Base-by-base conservation (phyloP, 2,888 invertebrate species). In the Yponomeuta cagnagella region DNA sequence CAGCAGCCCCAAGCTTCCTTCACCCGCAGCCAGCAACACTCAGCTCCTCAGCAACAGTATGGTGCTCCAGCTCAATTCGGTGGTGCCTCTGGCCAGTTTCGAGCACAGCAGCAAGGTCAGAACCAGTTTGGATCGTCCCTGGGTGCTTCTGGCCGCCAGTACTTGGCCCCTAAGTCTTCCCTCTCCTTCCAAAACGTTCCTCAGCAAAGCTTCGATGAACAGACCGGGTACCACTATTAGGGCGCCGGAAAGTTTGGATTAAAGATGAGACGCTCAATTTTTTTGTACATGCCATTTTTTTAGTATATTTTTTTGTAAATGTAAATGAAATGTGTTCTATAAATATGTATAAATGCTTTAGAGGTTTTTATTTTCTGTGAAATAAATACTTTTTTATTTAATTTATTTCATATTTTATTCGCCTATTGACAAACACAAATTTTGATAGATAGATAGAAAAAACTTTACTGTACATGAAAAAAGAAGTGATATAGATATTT, bases 141-240 rank as follows among this genome's bases (percentile, higher is more conserved):
- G 1, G 65, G 31, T 1, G 63, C 58, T n/a, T 58, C 65, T n/a
- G 63, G 43, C 77, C 85, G 86, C 70, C 89, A 90, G 75, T 90
- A 90, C 79, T 77, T 87, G 73, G 82, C 88, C 8, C 89, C 90
- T 2, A 83, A 81, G 72, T 72, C 78, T 43, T 72, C 78, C 43
- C 78, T 77, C 10, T 77, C 70, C 75, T 77, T 78, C 77, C 82
- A 85, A 5, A 82, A 85, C 74, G 75, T 77, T 66, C 87, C 88
- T 31, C 89, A 90, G 72, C 91, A 91, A 73, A 75, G 69, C 63
- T 92, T 92, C 72, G 88, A 92, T 69, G 90, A 89, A 72, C 75
- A 87, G 70, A 88, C 88, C 31, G 90, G 90, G 67, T 91, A 91
- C 77, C 82, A 85, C 43, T 91, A 91, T 73, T 90, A 82, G 78